Evolutionary conservation across 2,888 invertebrate genomes (phyloP).

Genomic region (Hypercompe scribonia): DNA sequence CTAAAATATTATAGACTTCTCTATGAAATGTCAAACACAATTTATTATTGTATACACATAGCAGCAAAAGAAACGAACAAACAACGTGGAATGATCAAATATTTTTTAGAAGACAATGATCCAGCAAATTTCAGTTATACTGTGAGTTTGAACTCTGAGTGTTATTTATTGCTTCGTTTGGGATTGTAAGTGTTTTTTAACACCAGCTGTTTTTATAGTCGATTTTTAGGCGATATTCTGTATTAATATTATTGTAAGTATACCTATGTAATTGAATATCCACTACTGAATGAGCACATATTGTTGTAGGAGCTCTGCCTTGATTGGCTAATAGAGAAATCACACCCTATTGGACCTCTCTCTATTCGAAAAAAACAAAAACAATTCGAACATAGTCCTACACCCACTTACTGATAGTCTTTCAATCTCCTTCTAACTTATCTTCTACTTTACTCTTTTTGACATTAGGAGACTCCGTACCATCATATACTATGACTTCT

Average conservation of each 20-base stretch:
- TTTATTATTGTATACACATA: not conserved
- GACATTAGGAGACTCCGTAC: conserved; percentile 37
- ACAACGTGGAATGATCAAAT: conserved; percentile 31
- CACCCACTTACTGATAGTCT: conserved; percentile 5
- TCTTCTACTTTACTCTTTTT: conserved; percentile 45
- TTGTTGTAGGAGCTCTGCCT: too few species aligned
- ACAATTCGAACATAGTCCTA: not conserved
- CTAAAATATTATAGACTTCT: not conserved
- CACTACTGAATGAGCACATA: too few species aligned
- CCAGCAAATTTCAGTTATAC: conserved; percentile 32
- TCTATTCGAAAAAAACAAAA: not conserved
- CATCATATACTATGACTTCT: conserved; percentile 47
- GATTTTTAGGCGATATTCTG: not conserved
- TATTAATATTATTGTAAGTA: not conserved
- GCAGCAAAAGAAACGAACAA: not conserved
- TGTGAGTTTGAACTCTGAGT: conserved; percentile 39
- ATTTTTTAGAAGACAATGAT: conserved; percentile 32
- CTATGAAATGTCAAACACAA: not conserved
- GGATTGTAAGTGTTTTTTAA: conserved; percentile 38
- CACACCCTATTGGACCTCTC: too few species aligned
- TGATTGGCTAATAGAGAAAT: too few species aligned
- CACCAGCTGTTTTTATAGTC: not conserved
- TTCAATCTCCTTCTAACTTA: conserved; percentile 45
- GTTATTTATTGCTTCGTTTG: conserved; percentile 41
- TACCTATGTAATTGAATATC: too few species aligned